Conservation (phyloP, 2,797 vertebrate genomes). For the Typhlichthys eigenmanni region DNA sequence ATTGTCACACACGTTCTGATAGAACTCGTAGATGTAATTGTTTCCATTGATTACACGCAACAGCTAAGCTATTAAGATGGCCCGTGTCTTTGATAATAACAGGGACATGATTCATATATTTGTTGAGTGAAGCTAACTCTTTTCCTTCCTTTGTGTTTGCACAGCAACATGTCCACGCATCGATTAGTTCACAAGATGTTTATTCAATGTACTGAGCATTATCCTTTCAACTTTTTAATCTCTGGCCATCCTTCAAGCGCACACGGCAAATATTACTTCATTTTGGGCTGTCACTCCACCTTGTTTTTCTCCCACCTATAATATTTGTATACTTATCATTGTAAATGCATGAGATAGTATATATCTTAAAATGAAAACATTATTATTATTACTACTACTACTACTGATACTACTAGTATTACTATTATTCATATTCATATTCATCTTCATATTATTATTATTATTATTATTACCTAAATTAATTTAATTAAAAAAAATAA, state of each 20-base stretch:
- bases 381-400: too few species aligned
- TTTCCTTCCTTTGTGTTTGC: conserved; percentile 48
- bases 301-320: not conserved
- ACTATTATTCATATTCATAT: too few species aligned
- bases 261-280: conserved; percentile 31
- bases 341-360: too few species aligned
- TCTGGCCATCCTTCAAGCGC: not conserved
- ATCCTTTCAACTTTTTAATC: conserved; percentile 4
- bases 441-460: too few species aligned
- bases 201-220: conserved; percentile 43
- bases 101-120: conserved; percentile 43
- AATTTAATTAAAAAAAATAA: not conserved
- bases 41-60: not conserved
- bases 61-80: too few species aligned
- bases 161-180: conserved; percentile 44
- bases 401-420: too few species aligned
- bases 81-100: conserved; percentile 11
- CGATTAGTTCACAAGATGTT: conserved; percentile 59
- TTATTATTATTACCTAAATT: too few species aligned
- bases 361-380: too few species aligned
- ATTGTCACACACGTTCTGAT: not conserved
- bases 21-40: not conserved
- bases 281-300: conserved; percentile 27
- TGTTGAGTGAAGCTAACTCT: conserved; percentile 42
- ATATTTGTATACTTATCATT: too few species aligned